Conservation (phyloP, 2,113 vertebrate species). For the Notechis scutatus region DNA sequence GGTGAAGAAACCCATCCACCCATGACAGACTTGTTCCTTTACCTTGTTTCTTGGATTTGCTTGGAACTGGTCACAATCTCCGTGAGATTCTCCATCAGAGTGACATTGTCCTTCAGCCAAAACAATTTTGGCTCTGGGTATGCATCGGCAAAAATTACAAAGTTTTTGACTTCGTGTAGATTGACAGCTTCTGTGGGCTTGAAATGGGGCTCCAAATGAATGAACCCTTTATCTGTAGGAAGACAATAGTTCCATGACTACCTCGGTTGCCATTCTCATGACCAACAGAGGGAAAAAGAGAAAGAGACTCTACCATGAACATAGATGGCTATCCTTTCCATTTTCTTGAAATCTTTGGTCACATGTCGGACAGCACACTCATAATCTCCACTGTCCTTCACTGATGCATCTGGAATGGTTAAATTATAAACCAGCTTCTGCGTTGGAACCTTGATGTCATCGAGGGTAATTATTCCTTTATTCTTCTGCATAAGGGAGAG, state of each 20-base stretch:
- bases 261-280: not conserved
- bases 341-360: constrained; percentile 79
- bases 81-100: constrained; percentile 82
- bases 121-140: constrained; percentile 82
- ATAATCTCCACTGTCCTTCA: constrained; percentile 91
- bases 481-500: constrained; percentile 64
- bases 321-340: constrained; percentile 79
- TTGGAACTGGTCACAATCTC: constrained; percentile 84
- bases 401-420: constrained; percentile 81
- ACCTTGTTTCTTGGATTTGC: constrained; percentile 85
- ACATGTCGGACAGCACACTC: constrained; percentile 87
- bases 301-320: constrained; percentile 81
- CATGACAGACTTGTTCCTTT: constrained; percentile 35
- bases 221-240: constrained; percentile 81
- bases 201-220: constrained; percentile 79
- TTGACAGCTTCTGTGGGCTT: constrained; percentile 77
- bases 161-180: constrained; percentile 88
- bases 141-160: constrained; percentile 78
- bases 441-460: constrained; percentile 71
- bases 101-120: constrained; percentile 89
- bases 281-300: constrained; percentile 25
- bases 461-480: constrained; percentile 69
- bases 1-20: not conserved
- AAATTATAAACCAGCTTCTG: constrained; percentile 82
- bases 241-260: constrained; percentile 40